Evolutionary conservation across 2,888 invertebrate genomes (phyloP), one percentile per base, ranked within the genome.

Genomic region (Keiferia lycopersicella): DNA sequence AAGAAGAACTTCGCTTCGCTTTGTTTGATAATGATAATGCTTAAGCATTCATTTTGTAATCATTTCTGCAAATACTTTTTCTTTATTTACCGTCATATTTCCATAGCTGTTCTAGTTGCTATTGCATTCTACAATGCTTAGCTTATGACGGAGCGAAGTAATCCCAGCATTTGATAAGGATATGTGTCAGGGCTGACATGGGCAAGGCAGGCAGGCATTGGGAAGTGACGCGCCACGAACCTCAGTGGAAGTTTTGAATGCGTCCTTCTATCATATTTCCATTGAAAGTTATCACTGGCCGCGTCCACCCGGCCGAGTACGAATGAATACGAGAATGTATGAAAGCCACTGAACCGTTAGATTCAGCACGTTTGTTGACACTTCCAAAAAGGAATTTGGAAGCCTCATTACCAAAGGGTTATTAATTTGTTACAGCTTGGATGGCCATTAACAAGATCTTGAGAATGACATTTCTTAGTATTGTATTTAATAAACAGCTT

Each of bases 191-290:
- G 51, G 20, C 11, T 18, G 16, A 51, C 22, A 12, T 22, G 20
- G 18, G 12, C 51, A 51, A 11, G 16, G n/a, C 2, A 18, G 18
- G 50, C 16, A n/a, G n/a, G n/a, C 11, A 50, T 48, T 20, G 50
- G 10, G 20, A 10, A 20, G 26, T 26, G 26, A 4, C 26, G 26
- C 26, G n/a, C 14, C 14, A 14, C 41, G 14, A 14, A 41, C 11
- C 14, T 1, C 14, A n/a, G 51, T 11, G 20, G 20, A 53, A 53
- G 51, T 53, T 53, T 53, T 53, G 26, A 53, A 53, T 51, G 51
- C 51, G 7, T 34, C 8, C 34, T 34, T n/a, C 34, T 8, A 10
- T 34, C 34, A 34, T 34, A 10, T 34, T 51, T 22, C 20, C 51
- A 51, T 51, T 51, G 20, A 51, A 51, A 51, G 22, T 22, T 20